Base-by-base conservation (phyloP, 1,140 invertebrate species). In the Macrostomum lignano region DNA sequence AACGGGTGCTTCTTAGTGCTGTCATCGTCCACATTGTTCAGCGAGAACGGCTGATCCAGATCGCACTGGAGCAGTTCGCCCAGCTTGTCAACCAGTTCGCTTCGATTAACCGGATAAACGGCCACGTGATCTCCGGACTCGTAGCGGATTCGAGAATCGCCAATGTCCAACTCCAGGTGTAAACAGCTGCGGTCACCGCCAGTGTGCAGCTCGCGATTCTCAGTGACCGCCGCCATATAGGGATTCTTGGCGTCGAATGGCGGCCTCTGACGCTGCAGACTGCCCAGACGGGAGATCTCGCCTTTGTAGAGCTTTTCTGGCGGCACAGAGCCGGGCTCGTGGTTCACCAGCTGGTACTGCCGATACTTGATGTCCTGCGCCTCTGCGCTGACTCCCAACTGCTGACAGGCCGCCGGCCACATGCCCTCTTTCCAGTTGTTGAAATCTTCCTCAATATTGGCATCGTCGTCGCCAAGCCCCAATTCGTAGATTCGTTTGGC, bases 221-320 rank as follows among this genome's bases (percentile, higher is more conserved):
- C 68, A 40, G 54, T 65, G 1, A 98, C 68, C 42, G 72, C 67
- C 2, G 82, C 70, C 39, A 98, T 52, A 55, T 71, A 96, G 21
- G 91, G 91, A 66, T 98, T 98, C 57, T 96, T 96, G 2, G 74
- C 72, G 66, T 96, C 91, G 53, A 70, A 96, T 23, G 88, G 88
- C 26, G 77, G 71, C 61, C 76, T 69, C 60, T 94, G 84, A 44
- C 71, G 78, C 48, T 68, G 67, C 38, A 78, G 69, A 0, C 84
- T 82, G 49, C 82, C 74, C 14, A 96, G 61, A 45, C 86, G 65
- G 7, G 78, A 74, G 42, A 88, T 72, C 69, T 96, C 88, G 38
- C 88, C 88, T 11, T 67, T 72, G 47, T 79, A 96, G 11, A 91
- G 60, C 38, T 76, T 69, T 37, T 81, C 76, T n/a, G 60, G 11